Percentiles rank a stretch among this genome's conserved stretches.
Evolutionary conservation across 2,113 vertebrate species (phyloP).

Genomic region (Crotophaga sulcirostris): DNA sequence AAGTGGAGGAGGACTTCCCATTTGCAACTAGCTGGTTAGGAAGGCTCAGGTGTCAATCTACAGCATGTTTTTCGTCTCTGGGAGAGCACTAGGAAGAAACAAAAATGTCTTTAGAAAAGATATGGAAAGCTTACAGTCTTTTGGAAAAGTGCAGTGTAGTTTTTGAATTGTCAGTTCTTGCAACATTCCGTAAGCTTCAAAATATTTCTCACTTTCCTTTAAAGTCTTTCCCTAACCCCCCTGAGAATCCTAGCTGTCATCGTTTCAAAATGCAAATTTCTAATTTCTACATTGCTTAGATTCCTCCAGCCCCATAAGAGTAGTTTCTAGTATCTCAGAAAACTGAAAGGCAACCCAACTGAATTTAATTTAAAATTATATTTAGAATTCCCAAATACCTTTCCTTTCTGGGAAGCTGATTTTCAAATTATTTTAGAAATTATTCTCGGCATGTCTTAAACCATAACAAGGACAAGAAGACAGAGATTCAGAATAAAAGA

Average conservation of each 20-base stretch:
- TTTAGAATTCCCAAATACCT: neutral
- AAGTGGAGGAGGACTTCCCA: fast-evolving
- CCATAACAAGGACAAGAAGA: neutral
- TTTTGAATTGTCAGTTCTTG: neutral
- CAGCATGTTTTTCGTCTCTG: neutral
- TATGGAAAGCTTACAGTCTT: neutral
- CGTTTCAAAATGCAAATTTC: constrained; percentile 18
- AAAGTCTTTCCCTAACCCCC: neutral
- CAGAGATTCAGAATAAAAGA: neutral
- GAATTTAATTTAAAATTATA: neutral
- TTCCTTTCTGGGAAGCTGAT: neutral
- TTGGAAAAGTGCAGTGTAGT: neutral
- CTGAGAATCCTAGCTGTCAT: neutral
- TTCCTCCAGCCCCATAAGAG: neutral
- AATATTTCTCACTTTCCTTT: neutral
- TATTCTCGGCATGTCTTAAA: neutral
- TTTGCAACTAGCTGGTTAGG: neutral
- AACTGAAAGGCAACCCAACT: neutral
- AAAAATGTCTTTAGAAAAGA: neutral
- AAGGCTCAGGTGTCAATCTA: neutral
- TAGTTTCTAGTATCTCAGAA: neutral
- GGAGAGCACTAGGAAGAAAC: neutral
- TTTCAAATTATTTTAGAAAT: neutral
- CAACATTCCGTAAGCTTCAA: neutral
- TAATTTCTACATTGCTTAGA: neutral